Evolutionary conservation across 1,140 invertebrate species (phyloP), one percentile per base, ranked within the genome.

Genomic region (Cydia strobilella): DNA sequence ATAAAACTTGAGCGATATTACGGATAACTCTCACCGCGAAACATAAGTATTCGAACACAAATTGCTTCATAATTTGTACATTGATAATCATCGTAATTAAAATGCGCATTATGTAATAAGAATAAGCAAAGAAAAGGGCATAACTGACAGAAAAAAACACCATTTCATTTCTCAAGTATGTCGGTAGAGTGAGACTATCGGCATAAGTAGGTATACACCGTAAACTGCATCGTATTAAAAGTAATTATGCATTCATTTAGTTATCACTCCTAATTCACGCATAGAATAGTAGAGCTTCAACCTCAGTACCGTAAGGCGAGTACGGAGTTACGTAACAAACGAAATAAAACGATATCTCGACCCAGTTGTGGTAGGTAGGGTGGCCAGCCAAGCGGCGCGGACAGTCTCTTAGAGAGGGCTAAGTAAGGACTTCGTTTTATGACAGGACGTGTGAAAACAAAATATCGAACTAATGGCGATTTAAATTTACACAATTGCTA

Each of bases 301-400:
- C 18, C 54, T 59, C 54, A 59, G 54, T 59, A 59, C 54, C 18
- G 54, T 59, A 59, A 59, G 54, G 18, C 54, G 54, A 59, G 54
- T 59, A 59, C 6, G 20, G 54, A 10, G 54, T 59, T 59, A 59
- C 54, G 54, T 59, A 59, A 59, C 23, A 59, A 59, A 59, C n/a
- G 54, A 59, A 59, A 59, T 59, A 59, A 59, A 59, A 59, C 54
- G 54, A 59, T 59, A 59, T 59, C 54, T 59, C 54, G 54, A 59
- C 54, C 54, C 20, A 59, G 54, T 59, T 59, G 54, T 59, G 54
- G 54, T 23, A 23, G 54, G 54, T 59, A 59, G 54, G 54, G 54
- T 59, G 20, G 54, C 54, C 54, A 59, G 20, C 54, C 54, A 59
- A 59, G 54, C 54, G 54, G 20, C 54, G 54, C 54, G 54, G 54